A percentile compares a stretch with the other conserved stretches of the same genome.
These are phyloP conservation scores for Chlamydotis undulata DNA, from an alignment of 2,113 vertebrate genomes.

Conservation along the genomic window DNA sequence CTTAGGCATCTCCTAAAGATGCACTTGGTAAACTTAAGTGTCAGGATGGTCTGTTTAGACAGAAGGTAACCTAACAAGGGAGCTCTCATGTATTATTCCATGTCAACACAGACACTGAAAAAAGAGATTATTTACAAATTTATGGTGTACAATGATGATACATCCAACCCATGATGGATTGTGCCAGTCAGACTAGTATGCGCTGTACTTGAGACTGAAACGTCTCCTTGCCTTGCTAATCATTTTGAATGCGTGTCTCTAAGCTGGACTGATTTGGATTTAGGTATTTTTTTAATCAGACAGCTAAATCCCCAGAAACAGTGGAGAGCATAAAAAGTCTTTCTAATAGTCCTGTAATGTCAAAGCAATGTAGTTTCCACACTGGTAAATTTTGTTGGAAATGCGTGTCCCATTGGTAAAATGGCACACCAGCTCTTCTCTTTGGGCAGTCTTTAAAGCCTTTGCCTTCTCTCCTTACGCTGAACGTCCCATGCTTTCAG, in stretches of 20 bases:
- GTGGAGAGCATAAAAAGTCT: neutral
- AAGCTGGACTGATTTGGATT: neutral
- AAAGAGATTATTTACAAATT: slow-evolving; percentile 56
- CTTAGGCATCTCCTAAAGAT: neutral
- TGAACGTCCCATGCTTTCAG: neutral
- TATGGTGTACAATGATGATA: slow-evolving; percentile 35
- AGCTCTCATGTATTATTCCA: neutral
- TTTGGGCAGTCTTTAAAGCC: neutral
- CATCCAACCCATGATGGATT: slow-evolving; percentile 35
- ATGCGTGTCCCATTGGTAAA: neutral
- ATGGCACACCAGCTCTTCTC: neutral
- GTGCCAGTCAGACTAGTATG: neutral
- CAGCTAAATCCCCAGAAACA: slow-evolving; percentile 9
- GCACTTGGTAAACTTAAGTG: neutral
- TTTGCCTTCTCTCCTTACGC: neutral
- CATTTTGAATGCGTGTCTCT: neutral
- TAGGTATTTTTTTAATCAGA: slow-evolving; percentile 2
- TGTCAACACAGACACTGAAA: slow-evolving; percentile 5
- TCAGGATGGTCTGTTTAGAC: neutral
- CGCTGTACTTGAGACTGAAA: slow-evolving; percentile 37
- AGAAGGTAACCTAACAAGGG: slow-evolving; percentile 19
- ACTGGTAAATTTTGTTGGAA: neutral
- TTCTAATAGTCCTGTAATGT: neutral
- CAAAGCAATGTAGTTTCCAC: neutral
- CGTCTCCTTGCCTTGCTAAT: slow-evolving; percentile 27